Percentiles rank a stretch among this genome's conserved stretches.
Conservation (phyloP, 2,113 vertebrate species). For the Gymnocephalus cernua region DNA sequence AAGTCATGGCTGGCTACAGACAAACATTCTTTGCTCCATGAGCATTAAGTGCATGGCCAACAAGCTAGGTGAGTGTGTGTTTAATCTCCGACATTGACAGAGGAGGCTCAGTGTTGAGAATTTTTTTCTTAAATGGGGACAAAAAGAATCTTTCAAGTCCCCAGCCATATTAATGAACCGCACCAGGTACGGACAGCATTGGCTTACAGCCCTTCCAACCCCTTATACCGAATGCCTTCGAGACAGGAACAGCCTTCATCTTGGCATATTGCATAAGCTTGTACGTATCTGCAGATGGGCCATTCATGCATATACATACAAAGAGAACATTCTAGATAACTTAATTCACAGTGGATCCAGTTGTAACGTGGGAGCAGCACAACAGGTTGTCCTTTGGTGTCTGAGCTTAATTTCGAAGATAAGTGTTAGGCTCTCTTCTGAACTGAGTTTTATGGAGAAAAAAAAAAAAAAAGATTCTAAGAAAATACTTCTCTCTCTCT, state of each 20-base stretch:
- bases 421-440: slow-evolving; percentile 65
- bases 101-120: slow-evolving; percentile 54
- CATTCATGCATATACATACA: slow-evolving; percentile 75
- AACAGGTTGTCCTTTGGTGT: slow-evolving; percentile 87
- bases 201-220: slow-evolving; percentile 67
- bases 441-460: slow-evolving; percentile 60
- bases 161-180: slow-evolving; percentile 54
- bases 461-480: slow-evolving; percentile 29
- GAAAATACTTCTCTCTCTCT: slow-evolving; percentile 48
- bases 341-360: slow-evolving; percentile 88
- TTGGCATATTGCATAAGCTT: slow-evolving; percentile 84
- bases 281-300: slow-evolving; percentile 73
- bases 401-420: slow-evolving; percentile 78
- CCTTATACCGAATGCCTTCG: slow-evolving; percentile 62
- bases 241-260: slow-evolving; percentile 77
- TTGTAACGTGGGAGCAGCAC: slow-evolving; percentile 85
- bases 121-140: slow-evolving; percentile 39
- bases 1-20: slow-evolving; percentile 50
- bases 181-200: slow-evolving; percentile 74
- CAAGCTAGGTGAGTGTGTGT: slow-evolving; percentile 37
- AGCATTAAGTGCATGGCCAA: slow-evolving; percentile 71
- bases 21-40: slow-evolving; percentile 59
- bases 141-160: slow-evolving; percentile 38
- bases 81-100: slow-evolving; percentile 46
- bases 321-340: slow-evolving; percentile 82